Conservation (phyloP, 2,797 vertebrate genomes). For the Mycteria americana region DNA sequence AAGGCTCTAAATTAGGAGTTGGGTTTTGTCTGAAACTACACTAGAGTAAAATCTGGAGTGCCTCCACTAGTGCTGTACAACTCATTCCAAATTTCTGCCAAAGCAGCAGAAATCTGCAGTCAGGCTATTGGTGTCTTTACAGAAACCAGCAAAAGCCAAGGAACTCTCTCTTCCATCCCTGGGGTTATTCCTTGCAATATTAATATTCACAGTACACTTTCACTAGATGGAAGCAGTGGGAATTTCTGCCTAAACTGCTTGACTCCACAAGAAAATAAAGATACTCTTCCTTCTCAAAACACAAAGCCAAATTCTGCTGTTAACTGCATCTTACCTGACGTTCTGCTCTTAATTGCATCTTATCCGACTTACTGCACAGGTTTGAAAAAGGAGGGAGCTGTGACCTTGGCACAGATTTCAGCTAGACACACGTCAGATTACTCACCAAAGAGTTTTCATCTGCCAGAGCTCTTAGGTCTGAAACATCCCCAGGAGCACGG, state of each 20-base stretch:
- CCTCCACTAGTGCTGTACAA: neutral
- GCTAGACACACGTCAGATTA: neutral
- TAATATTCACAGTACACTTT: neutral
- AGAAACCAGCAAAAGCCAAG: neutral
- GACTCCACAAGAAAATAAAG: neutral
- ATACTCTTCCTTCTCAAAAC: neutral
- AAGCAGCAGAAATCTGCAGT: neutral
- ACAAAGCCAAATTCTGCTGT: neutral
- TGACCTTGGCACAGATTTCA: neutral
- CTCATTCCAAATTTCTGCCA: neutral
- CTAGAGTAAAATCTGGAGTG: neutral
- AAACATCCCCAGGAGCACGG: neutral
- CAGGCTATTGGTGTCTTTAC: neutral
- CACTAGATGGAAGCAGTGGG: neutral
- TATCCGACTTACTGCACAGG: neutral
- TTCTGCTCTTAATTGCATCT: neutral
- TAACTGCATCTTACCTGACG: neutral
- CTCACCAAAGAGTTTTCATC: neutral
- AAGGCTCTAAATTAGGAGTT: neutral
- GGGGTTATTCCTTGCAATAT: neutral
- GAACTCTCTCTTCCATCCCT: neutral
- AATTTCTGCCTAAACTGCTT: neutral
- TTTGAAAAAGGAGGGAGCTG: neutral
- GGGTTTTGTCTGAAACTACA: neutral
- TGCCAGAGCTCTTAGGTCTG: neutral